These are phyloP conservation scores for Sandelia bainsii DNA, from an alignment of 2,797 vertebrate species.

Conservation along the genomic window DNA sequence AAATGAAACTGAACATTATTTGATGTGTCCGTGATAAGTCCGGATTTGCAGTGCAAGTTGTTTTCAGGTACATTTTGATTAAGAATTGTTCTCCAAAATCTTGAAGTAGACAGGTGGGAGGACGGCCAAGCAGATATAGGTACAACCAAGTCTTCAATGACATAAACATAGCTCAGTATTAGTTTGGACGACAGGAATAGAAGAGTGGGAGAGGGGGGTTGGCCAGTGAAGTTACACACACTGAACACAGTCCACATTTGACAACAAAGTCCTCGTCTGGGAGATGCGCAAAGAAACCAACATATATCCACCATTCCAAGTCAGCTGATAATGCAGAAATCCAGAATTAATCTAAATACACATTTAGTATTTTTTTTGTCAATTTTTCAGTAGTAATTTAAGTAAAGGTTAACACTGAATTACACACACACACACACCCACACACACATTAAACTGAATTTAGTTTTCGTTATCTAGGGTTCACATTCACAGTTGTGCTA, in stretches of 20 bases:
- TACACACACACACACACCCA: slow-evolving; percentile 88
- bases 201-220: slow-evolving; percentile 74
- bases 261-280: slow-evolving; percentile 87
- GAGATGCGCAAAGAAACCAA: slow-evolving; percentile 89
- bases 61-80: slow-evolving; percentile 54
- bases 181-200: slow-evolving; percentile 79
- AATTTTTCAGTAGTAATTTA: slow-evolving; percentile 82
- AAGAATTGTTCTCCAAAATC: slow-evolving; percentile 52
- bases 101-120: slow-evolving; percentile 55
- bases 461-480: slow-evolving; percentile 88
- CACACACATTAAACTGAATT: slow-evolving; percentile 71
- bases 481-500: slow-evolving; percentile 98
- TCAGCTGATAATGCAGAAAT: slow-evolving; percentile 86
- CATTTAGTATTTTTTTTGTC: slow-evolving; percentile 71
- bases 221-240: slow-evolving; percentile 91
- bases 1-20: slow-evolving; percentile 50
- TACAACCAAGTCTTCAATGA: slow-evolving; percentile 72
- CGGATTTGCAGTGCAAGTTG: slow-evolving; percentile 66
- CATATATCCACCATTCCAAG: slow-evolving; percentile 91
- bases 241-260: slow-evolving; percentile 90
- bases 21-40: slow-evolving; percentile 58
- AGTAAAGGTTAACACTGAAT: slow-evolving; percentile 94
- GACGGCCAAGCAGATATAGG: slow-evolving; percentile 66
- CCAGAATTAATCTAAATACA: slow-evolving; percentile 91
- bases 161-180: slow-evolving; percentile 75